Evolutionary conservation across 2,797 vertebrate genomes (phyloP), one percentile per base, ranked within the genome.

Genomic region (Coregonus ussuriensis): DNA sequence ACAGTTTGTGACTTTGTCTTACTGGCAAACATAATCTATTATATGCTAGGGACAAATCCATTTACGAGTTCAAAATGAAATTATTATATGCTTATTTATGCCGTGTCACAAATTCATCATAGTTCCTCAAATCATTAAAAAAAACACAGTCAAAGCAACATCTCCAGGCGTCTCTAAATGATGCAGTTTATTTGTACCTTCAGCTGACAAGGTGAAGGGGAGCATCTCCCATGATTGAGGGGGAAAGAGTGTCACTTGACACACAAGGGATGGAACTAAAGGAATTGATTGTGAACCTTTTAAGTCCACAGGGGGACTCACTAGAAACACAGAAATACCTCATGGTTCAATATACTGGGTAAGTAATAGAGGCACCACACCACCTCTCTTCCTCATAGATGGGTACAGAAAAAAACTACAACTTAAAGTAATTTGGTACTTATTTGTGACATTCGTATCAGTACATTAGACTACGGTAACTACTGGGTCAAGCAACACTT

Each of bases 161-260:
- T 77, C 77, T 75, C 80, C 68, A 65, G 74, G 71, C 80, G 71
- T 54, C 78, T 80, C 76, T 78, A 82, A 80, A 84, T 54, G 70
- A 85, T 78, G 67, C 71, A 37, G 78, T 80, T 76, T 74, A 76
- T 81, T 80, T 79, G 70, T 71, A 82, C 82, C 66, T 81, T 81
- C 79, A 81, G 78, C 70, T 71, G 65, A 75, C 74, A 78, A 74
- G 67, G 74, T 65, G 63, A 69, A 78, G 76, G 4, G 6, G 21
- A 79, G 75, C 72, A 77, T 84, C 72, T 68, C 54, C n/a, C 75
- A 75, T 81, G 51, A 79, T 69, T 79, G 78, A 80, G 63, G 71
- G 68, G 59, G 76, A 69, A 25, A 67, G 68, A 76, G 72, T 54
- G 47, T 15, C 41, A 25, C 52, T 33, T 18, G 67, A 79, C 65